Evolutionary conservation across 1,140 invertebrate species (phyloP).

Genomic region (Bombus waltoni): DNA sequence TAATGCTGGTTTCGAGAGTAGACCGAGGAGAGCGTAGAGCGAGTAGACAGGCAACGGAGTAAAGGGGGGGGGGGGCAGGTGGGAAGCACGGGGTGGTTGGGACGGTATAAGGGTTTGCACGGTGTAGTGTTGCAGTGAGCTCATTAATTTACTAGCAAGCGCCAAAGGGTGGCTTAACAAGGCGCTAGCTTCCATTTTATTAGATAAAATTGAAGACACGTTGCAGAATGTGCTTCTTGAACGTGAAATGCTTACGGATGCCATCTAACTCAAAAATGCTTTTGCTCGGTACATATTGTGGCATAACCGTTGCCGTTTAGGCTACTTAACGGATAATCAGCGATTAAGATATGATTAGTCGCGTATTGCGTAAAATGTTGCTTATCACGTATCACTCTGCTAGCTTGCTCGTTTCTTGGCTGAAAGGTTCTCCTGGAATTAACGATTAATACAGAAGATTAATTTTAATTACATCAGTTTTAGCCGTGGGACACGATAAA

Average conservation of each 20-base stretch:
- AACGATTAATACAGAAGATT: no score
- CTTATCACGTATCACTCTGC: neutral
- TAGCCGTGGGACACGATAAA: no score
- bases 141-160: constrained; percentile 81
- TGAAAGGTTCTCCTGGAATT: neutral
- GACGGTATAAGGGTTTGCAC: constrained; percentile 78
- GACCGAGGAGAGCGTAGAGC: constrained; percentile 73
- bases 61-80: constrained; percentile 19
- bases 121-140: constrained; percentile 81
- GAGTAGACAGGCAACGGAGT: constrained; percentile 70
- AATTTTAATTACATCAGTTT: no score
- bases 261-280: constrained; percentile 35
- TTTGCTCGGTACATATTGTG: neutral
- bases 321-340: neutral
- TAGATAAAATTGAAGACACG: constrained; percentile 78
- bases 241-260: constrained; percentile 23
- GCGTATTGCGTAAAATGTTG: neutral
- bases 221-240: constrained; percentile 57
- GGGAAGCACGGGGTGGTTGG: constrained; percentile 44
- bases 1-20: constrained; percentile 78
- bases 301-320: neutral
- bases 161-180: constrained; percentile 80
- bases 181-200: constrained; percentile 79
- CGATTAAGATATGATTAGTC: neutral
- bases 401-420: neutral